Evolutionary conservation across 2,797 vertebrate species (phyloP), one percentile per base, ranked within the genome.

Genomic region (Onychomys arenicola): DNA sequence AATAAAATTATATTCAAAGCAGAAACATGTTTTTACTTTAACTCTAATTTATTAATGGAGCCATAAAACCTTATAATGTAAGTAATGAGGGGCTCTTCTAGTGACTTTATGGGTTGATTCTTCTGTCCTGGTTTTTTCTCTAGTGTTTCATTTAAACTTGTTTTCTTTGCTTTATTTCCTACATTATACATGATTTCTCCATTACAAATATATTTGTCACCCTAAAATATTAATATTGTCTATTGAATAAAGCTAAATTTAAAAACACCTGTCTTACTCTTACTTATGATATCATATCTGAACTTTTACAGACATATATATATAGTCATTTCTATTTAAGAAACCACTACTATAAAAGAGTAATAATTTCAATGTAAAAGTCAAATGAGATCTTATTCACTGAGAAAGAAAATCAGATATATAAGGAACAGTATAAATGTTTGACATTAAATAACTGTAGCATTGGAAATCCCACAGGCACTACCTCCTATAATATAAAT

Each of bases 321-420:
- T 59, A 49, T 86, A 71, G 34, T 69, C 5, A n/a, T 84, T 96
- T 89, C 29, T 76, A 90, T 83, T 93, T 88, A 14, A 63, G 57
- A 89, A 96, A 93, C 59, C 46, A 91, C 34, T 69, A 71, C 5
- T 37, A n/a, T 52, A n/a, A 57, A 82, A 93, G 63, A 67, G 0
- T 49, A 82, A 55, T 63, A 55, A 40, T 92, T 80, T 93, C 49
- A 61, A 34, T 55, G 12, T 61, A 61, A 93, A 94, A 90, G 37
- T 78, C 5, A 90, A 86, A 77, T 76, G 59, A 78, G 49, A 90
- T 29, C 57, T 88, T 75, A 4, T 52, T 84, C 59, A 84, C 55
- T 73, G 57, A 86, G 57, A 93, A 93, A 80, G 82, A 52, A 94
- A 84, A 93, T 89, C 83, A 93, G 25, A 89, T 65, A 13, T 55